Percentiles rank a stretch among this genome's conserved stretches.
Conservation (phyloP, 2,113 vertebrate genomes). For the Myxocyprinus asiaticus region DNA sequence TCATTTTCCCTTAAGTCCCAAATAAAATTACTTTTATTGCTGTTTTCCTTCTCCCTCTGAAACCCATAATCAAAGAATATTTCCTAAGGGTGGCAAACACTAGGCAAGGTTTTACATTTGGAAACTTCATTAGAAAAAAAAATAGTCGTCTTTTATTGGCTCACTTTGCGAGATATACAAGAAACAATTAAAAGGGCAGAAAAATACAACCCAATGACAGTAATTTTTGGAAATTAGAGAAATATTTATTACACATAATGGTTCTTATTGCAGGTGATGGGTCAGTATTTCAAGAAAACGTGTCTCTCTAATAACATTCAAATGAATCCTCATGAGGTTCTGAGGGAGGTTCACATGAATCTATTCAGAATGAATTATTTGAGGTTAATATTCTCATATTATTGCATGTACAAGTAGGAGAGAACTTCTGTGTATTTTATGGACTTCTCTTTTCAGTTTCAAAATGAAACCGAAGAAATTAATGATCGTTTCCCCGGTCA, state of each 20-base stretch:
- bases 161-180: constrained; percentile 59
- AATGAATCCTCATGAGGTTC: neutral
- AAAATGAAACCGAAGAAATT: constrained; percentile 49
- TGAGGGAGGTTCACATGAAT: constrained; percentile 4
- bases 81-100: constrained; percentile 71
- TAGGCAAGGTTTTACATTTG: constrained; percentile 61
- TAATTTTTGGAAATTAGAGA: constrained; percentile 2
- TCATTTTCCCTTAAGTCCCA: constrained; percentile 67
- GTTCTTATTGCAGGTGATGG: neutral
- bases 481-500: constrained; percentile 60
- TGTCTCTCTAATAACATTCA: constrained; percentile 4
- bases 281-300: neutral
- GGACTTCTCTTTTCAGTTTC: constrained; percentile 56
- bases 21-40: constrained; percentile 74
- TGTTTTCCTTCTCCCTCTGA: constrained; percentile 57
- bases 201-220: constrained; percentile 23
- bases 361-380: constrained; percentile 18
- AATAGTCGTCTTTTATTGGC: constrained; percentile 65
- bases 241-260: constrained; percentile 15
- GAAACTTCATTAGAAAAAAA: constrained; percentile 73
- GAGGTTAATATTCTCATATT: constrained; percentile 21
- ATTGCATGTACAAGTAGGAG: constrained; percentile 32
- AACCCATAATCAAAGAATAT: constrained; percentile 74
- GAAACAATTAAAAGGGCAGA: constrained; percentile 15
- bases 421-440: constrained; percentile 52